These are phyloP conservation scores for Nymphalis polychloros DNA, from an alignment of 2,888 invertebrate species.

Conservation along the genomic window DNA sequence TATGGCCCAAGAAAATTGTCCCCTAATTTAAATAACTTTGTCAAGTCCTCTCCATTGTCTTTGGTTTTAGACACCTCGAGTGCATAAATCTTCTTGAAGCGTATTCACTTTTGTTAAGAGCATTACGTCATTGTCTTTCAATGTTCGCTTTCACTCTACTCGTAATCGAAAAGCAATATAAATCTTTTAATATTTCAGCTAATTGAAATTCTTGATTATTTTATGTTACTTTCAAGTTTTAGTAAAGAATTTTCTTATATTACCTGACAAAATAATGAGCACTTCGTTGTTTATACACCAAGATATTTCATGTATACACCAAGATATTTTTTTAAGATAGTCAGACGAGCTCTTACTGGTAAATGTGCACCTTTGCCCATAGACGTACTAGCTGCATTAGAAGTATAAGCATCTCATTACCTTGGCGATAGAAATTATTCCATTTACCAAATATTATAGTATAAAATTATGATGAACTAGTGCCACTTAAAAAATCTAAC, in stretches of 20 bases:
- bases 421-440: no score
- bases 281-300: no score
- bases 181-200: slow-evolving; percentile 31
- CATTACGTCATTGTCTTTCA: slow-evolving; percentile 48
- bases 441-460: no score
- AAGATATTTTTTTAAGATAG: no score
- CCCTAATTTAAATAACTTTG: slow-evolving; percentile 77
- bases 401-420: no score
- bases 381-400: no score
- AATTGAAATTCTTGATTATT: not conserved
- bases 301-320: no score
- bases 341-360: not conserved
- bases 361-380: no score
- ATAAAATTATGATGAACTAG: no score
- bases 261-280: not conserved
- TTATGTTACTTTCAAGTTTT: not conserved
- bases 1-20: slow-evolving; percentile 75
- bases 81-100: slow-evolving; percentile 64
- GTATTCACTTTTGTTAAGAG: slow-evolving; percentile 55
- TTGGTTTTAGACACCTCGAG: slow-evolving; percentile 56
- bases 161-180: slow-evolving; percentile 40
- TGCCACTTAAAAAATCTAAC: no score
- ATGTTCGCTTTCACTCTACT: slow-evolving; percentile 37
- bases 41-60: slow-evolving; percentile 62
- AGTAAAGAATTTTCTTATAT: not conserved